Conservation (phyloP, 2,888 invertebrate genomes). For the Drosophila vallismaia region DNA sequence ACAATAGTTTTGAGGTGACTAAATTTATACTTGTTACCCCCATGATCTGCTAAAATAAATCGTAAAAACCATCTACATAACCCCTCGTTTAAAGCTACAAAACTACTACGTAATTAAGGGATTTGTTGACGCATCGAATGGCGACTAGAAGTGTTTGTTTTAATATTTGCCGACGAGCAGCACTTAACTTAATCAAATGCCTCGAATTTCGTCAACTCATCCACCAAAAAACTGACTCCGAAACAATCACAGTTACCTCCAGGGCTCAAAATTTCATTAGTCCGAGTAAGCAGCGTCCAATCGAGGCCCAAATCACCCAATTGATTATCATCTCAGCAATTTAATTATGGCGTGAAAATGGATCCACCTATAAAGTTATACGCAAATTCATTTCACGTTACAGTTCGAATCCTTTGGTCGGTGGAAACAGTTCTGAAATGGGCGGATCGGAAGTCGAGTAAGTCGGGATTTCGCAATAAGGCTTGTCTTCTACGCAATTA, state of each 20-base stretch:
- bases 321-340: slow-evolving; percentile 33
- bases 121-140: slow-evolving; percentile 10
- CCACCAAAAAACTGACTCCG: background rate
- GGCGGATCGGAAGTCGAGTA: background rate
- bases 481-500: slow-evolving; percentile 31
- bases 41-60: background rate
- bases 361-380: background rate
- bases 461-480: slow-evolving; percentile 1
- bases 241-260: slow-evolving; percentile 38
- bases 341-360: slow-evolving; percentile 42
- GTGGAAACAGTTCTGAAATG: background rate
- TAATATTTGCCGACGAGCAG: slow-evolving; percentile 26
- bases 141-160: slow-evolving; percentile 11
- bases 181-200: slow-evolving; percentile 60
- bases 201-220: slow-evolving; percentile 55
- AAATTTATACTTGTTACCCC: no score
- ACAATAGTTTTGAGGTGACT: background rate
- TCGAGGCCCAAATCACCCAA: slow-evolving; percentile 24
- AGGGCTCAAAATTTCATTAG: slow-evolving; percentile 48
- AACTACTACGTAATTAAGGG: background rate
- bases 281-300: slow-evolving; percentile 35
- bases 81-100: background rate
- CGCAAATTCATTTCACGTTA: background rate
- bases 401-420: slow-evolving; percentile 23
- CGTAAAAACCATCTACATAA: background rate